Conservation (phyloP, 2,888 invertebrate species). For the Amphipoea lucens region DNA sequence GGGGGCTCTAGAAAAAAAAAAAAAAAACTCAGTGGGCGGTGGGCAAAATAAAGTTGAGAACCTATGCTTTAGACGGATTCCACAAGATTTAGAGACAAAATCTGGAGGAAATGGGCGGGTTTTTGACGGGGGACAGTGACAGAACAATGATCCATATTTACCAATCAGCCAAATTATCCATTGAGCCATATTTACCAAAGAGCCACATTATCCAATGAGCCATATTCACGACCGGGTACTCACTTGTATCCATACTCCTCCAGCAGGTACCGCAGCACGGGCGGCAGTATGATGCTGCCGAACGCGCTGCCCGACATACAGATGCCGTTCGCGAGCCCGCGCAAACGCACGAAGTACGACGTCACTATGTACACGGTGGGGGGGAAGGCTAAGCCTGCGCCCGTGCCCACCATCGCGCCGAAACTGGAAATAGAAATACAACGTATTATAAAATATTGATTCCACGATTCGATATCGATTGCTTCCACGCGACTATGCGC, state of each 20-base stretch:
- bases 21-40: too few species aligned
- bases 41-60: too few species aligned
- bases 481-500: too few species aligned
- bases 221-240: conserved; percentile 63
- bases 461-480: too few species aligned
- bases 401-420: conserved; percentile 95
- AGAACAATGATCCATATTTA: too few species aligned
- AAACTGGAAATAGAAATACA: conserved; percentile 88
- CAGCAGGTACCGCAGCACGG: conserved; percentile 93
- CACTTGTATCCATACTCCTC: conserved; percentile 94
- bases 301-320: conserved; percentile 97
- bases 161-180: neutral
- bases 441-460: too few species aligned
- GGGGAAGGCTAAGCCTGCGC: conserved; percentile 96
- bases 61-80: too few species aligned
- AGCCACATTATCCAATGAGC: neutral
- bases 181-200: neutral
- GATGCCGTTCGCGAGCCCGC: conserved; percentile 96
- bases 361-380: conserved; percentile 97
- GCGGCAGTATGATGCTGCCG: conserved; percentile 96
- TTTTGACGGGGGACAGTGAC: too few species aligned
- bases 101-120: too few species aligned
- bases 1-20: too few species aligned
- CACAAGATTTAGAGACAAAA: too few species aligned
- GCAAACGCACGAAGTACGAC: conserved; percentile 94